A percentile compares a stretch with the other conserved stretches of the same genome.
Conservation (phyloP, 2,113 vertebrate species). For the Aleadryas rufinucha region DNA sequence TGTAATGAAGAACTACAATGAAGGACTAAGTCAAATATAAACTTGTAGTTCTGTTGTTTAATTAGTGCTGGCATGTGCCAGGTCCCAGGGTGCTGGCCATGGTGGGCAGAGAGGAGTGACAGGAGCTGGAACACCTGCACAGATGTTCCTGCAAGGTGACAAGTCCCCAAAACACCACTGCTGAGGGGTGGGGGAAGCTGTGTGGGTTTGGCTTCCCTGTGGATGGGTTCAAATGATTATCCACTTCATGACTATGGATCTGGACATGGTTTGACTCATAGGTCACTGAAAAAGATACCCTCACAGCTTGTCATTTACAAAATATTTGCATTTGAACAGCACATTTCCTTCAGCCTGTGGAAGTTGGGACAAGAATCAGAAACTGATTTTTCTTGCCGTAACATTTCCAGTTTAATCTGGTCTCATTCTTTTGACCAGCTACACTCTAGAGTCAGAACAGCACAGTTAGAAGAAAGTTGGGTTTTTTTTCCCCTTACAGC, state of each 20-base stretch:
- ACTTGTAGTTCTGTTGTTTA: neutral
- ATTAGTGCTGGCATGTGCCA: neutral
- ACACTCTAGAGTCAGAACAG: neutral
- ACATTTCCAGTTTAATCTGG: neutral
- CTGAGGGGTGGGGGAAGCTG: neutral
- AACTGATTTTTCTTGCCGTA: neutral
- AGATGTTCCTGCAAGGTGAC: neutral
- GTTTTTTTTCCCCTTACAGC: neutral
- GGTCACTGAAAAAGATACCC: neutral
- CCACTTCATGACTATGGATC: neutral
- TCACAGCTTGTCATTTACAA: neutral
- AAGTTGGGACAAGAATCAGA: neutral
- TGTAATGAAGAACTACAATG: neutral
- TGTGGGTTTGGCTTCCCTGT: neutral
- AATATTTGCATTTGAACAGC: neutral
- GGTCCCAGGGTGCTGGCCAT: neutral
- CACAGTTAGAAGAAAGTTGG: neutral
- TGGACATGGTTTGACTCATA: neutral
- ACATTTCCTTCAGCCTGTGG: neutral
- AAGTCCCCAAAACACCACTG: neutral
- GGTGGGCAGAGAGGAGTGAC: neutral
- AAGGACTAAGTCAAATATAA: neutral
- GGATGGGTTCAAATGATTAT: neutral
- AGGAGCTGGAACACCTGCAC: neutral
- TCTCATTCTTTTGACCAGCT: neutral